Percentiles rank a stretch among this genome's conserved stretches.
Conservation (phyloP, 2,888 invertebrate genomes). For the Cantharis lateralis region DNA sequence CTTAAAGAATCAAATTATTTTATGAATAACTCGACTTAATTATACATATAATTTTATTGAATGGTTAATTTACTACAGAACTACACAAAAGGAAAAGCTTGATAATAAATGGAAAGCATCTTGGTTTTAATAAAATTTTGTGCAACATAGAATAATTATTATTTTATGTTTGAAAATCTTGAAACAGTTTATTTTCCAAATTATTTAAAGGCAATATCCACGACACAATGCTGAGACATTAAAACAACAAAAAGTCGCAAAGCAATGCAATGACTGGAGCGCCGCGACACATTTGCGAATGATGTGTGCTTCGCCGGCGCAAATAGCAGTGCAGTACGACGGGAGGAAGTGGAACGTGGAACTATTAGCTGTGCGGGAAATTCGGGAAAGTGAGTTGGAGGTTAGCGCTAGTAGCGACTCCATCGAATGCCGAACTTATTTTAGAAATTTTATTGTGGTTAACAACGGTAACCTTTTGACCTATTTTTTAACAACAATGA, state of each 20-base stretch:
- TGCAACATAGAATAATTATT: too few species aligned
- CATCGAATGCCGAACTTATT: constrained; percentile 12
- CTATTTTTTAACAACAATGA: constrained; percentile 5
- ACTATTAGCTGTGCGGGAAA: constrained; percentile 32
- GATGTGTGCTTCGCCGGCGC: constrained; percentile 30
- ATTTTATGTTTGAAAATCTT: neutral
- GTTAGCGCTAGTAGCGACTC: constrained; percentile 27
- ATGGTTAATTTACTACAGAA: neutral
- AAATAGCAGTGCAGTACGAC: constrained; percentile 41
- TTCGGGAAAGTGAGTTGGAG: constrained; percentile 21
- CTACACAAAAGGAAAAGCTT: neutral
- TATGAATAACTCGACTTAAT: neutral
- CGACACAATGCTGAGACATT: neutral
- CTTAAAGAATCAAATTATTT: too few species aligned
- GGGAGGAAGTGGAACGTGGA: constrained; percentile 37
- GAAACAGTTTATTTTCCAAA: neutral
- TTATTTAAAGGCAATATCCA: neutral
- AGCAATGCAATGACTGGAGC: constrained; percentile 19
- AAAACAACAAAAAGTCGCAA: neutral
- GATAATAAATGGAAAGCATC: neutral
- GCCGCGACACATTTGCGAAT: constrained; percentile 38
- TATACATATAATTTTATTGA: neutral
- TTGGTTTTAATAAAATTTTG: neutral
- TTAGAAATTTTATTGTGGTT: constrained; percentile 14
- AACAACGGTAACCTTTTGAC: constrained; percentile 17